Conservation (phyloP, 37 sponge, comb jelly and placozoan species). For the Geodia barretti region DNA sequence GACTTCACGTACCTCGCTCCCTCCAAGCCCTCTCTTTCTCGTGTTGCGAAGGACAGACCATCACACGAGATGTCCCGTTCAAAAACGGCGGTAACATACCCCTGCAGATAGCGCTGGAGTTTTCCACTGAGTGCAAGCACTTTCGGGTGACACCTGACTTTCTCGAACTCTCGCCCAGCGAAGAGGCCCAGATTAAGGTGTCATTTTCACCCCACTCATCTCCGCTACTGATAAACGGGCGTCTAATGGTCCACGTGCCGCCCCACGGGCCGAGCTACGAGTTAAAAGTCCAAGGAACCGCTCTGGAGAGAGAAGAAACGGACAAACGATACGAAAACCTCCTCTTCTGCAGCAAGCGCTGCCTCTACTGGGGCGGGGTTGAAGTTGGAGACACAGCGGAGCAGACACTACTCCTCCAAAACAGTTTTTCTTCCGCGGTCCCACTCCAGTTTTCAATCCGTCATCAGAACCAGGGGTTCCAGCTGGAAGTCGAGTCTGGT, state of each 20-base stretch:
- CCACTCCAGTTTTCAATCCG: slow-evolving; percentile 40
- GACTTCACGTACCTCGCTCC: slow-evolving; percentile 43
- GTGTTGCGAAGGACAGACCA: slow-evolving; percentile 22
- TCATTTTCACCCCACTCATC: slow-evolving; percentile 24
- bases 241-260: slow-evolving; percentile 44
- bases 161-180: not conserved
- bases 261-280: slow-evolving; percentile 64
- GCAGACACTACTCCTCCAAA: slow-evolving; percentile 41
- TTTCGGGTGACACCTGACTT: slow-evolving; percentile 44
- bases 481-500: not conserved
- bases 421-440: slow-evolving; percentile 22
- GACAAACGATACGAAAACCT: not conserved
- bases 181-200: slow-evolving; percentile 39
- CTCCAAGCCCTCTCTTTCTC: slow-evolving; percentile 39
- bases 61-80: slow-evolving; percentile 50
- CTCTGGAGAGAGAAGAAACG: not conserved
- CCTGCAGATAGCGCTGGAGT: slow-evolving; percentile 29
- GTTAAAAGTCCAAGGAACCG: slow-evolving; percentile 57
- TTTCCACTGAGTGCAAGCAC: not conserved
- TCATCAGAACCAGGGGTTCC: slow-evolving; percentile 19
- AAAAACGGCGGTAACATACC: slow-evolving; percentile 77
- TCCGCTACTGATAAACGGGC: slow-evolving; percentile 11
- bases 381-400: slow-evolving; percentile 13
- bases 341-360: slow-evolving; percentile 43
- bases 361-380: slow-evolving; percentile 66